Percentiles rank a stretch among this genome's conserved stretches.
Evolutionary conservation across 1,140 invertebrate genomes (phyloP).

Genomic region (Pristionchus pacificus): DNA sequence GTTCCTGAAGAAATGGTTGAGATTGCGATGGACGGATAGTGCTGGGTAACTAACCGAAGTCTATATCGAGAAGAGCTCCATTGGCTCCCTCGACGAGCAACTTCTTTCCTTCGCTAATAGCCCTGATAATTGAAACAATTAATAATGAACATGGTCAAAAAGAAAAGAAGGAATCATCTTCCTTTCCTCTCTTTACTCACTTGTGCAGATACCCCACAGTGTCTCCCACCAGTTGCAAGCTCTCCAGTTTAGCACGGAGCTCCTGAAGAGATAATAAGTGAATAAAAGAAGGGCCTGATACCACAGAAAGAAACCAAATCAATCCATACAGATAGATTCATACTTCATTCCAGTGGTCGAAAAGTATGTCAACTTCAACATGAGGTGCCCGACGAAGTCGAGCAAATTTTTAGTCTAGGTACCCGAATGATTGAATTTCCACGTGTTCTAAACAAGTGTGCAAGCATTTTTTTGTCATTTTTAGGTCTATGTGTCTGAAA

Average conservation of each 20-base stretch:
- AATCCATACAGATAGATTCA: background rate
- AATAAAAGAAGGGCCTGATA: constrained; percentile 12
- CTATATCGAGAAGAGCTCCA: constrained; percentile 92
- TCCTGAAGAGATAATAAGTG: constrained; percentile 57
- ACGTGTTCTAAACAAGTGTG: no score
- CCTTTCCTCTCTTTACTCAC: constrained; percentile 49
- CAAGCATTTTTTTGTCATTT: no score
- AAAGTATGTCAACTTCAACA: no score
- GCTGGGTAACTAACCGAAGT: constrained; percentile 70
- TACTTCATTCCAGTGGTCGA: no score
- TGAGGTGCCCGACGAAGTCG: no score
- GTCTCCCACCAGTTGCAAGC: constrained; percentile 74
- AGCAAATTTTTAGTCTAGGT: no score
- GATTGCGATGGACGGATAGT: background rate
- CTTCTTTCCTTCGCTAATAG: constrained; percentile 66
- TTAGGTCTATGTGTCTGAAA: no score
- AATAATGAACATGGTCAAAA: background rate
- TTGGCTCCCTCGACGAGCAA: constrained; percentile 94
- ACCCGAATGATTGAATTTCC: no score
- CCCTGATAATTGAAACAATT: background rate
- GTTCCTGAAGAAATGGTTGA: constrained; percentile 61
- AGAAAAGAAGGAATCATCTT: background rate
- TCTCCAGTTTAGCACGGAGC: constrained; percentile 76
- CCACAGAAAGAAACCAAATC: no score
- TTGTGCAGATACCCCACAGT: constrained; percentile 83